Evolutionary conservation across 1,140 invertebrate species (phyloP).

Genomic region (Saccostrea glomerata): DNA sequence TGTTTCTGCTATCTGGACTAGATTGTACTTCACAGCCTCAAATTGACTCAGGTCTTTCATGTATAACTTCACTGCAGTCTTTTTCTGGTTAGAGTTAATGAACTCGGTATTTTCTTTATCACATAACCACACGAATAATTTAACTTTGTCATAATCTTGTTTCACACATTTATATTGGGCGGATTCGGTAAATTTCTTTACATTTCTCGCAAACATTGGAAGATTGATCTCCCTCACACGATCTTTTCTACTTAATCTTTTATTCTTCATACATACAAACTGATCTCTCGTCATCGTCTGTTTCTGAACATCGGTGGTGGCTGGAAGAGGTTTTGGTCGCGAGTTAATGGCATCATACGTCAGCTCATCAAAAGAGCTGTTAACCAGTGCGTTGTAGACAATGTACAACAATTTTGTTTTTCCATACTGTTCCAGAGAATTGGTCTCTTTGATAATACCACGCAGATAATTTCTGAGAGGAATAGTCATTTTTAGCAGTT

Average conservation of each 20-base stretch:
- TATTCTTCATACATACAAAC: conserved; percentile 12
- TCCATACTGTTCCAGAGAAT: not conserved
- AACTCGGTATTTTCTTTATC: conserved; percentile 7
- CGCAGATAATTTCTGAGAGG: not conserved
- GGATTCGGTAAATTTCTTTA: conserved; percentile 7
- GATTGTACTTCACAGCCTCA: not conserved
- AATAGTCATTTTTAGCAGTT: not conserved
- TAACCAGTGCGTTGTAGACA: not conserved
- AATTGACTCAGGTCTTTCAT: not conserved
- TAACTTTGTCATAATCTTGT: not conserved
- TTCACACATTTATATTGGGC: not conserved
- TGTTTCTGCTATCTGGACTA: not conserved
- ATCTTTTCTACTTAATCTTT: not conserved
- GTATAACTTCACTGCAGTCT: not conserved
- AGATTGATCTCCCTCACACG: not conserved
- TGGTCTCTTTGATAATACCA: not conserved
- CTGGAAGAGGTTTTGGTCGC: not conserved
- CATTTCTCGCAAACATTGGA: conserved; percentile 8
- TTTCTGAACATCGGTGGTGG: not conserved
- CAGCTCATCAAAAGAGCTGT: conserved; percentile 1
- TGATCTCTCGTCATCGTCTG: not conserved
- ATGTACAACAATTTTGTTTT: not conserved
- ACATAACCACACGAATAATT: not conserved
- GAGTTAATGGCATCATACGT: not conserved
- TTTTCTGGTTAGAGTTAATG: conserved; percentile 11